A percentile compares a stretch with the other conserved stretches of the same genome.
phyloP scores from a whole-genome alignment of 2,797 vertebrate genomes.

The Sebastes matsubarae region DNA sequence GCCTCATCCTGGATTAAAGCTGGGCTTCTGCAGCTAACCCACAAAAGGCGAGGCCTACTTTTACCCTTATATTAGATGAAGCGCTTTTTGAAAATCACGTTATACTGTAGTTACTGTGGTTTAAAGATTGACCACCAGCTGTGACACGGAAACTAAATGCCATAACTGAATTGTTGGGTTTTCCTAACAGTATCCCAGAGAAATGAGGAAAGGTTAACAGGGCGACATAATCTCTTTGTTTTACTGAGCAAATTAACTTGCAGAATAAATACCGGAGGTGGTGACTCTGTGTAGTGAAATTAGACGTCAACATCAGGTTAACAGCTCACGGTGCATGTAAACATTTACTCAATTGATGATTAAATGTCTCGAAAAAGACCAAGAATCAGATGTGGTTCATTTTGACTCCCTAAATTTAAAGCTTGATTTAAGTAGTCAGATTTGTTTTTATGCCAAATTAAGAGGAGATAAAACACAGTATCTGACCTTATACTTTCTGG shows the following conservation, averaged over 20 bases:
- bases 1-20: slow-evolving; percentile 63
- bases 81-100: slow-evolving; percentile 10
- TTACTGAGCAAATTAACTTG: slow-evolving; percentile 4
- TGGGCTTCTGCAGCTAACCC: slow-evolving; percentile 32
- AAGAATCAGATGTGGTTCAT: neutral
- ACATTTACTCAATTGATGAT: neutral
- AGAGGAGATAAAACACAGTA: neutral
- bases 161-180: neutral
- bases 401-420: neutral
- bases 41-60: slow-evolving; percentile 25
- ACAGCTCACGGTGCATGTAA: neutral
- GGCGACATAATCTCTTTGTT: neutral
- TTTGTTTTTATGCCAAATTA: neutral
- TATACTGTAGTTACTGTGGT: neutral
- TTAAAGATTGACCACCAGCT: neutral
- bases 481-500: neutral
- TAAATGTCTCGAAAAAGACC: neutral
- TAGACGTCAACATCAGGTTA: neutral
- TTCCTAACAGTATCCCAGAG: neutral
- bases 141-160: neutral
- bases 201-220: neutral
- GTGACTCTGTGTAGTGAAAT: neutral
- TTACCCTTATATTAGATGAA: slow-evolving; percentile 18
- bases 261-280: neutral
- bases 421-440: neutral